Evolutionary conservation across 2,797 vertebrate species (phyloP).

Genomic region (Eospalax fontanierii): DNA sequence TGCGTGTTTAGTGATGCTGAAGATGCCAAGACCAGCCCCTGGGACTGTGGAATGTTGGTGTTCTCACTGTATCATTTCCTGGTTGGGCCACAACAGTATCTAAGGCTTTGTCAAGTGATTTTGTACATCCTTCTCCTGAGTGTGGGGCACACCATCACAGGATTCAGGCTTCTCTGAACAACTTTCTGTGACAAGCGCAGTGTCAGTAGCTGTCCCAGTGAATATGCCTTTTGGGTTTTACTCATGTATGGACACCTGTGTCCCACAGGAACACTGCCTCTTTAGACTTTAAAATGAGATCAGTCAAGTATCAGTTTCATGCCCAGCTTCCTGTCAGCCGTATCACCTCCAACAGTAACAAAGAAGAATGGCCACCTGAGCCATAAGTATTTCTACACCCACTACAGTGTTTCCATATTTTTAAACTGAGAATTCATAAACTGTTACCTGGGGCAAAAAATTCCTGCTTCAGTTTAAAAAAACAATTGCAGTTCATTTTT

Average conservation of each 20-base stretch:
- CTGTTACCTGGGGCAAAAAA: not conserved
- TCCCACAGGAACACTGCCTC: not conserved
- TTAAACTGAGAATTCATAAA: not conserved
- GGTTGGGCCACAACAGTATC: not conserved
- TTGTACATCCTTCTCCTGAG: not conserved
- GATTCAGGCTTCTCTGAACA: not conserved
- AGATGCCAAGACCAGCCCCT: not conserved
- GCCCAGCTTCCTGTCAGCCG: not conserved
- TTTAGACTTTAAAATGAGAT: not conserved
- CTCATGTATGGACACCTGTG: not conserved
- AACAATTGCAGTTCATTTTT: no score
- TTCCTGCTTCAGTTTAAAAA: no score
- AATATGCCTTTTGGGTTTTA: not conserved
- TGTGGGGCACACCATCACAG: no score
- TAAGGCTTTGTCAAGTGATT: accelerated
- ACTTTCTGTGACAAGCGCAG: not conserved
- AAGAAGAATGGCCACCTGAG: not conserved
- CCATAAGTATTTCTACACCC: not conserved
- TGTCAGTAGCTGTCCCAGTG: accelerated
- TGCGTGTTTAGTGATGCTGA: no score
- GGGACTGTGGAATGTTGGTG: accelerated
- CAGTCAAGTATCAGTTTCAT: no score
- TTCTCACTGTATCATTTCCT: not conserved
- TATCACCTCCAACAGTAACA: not conserved
- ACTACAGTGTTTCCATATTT: not conserved